These are phyloP conservation scores for Lepidostoma basale DNA, from an alignment of 1,140 invertebrate species.

Conservation along the genomic window DNA sequence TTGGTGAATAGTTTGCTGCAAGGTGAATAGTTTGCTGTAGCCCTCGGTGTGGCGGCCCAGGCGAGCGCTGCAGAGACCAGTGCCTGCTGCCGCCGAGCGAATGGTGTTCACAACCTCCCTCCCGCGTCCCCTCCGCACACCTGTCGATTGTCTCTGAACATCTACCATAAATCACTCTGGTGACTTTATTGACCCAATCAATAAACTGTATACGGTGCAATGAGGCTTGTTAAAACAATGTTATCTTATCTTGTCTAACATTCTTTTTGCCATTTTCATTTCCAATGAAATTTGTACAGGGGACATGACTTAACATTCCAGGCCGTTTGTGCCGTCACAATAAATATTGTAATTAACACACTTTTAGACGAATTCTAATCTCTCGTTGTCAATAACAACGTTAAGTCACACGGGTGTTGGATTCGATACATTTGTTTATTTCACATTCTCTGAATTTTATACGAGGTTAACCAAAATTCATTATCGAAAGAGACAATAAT, in stretches of 20 bases:
- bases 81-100: conserved; percentile 44
- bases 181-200: conserved; percentile 19
- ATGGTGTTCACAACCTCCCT: conserved; percentile 25
- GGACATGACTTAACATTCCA: conserved; percentile 1
- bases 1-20: conserved; percentile 38
- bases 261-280: background rate
- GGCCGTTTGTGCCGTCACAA: background rate
- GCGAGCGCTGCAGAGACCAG: conserved; percentile 39
- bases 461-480: background rate
- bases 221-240: conserved; percentile 30
- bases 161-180: conserved; percentile 21
- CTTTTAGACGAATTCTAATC: background rate
- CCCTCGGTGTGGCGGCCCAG: conserved; percentile 31
- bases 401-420: background rate
- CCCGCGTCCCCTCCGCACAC: background rate
- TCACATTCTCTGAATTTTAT: background rate
- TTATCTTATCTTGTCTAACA: conserved; percentile 18
- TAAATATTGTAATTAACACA: conserved; percentile 5
- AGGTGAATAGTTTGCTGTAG: conserved; percentile 39
- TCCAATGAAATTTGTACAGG: conserved; percentile 16
- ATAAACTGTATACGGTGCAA: conserved; percentile 26
- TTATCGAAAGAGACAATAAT: background rate
- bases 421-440: background rate
- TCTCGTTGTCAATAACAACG: background rate
- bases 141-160: conserved; percentile 29